Base-by-base conservation (phyloP, 2,113 vertebrate species). In the Strix aluco region DNA sequence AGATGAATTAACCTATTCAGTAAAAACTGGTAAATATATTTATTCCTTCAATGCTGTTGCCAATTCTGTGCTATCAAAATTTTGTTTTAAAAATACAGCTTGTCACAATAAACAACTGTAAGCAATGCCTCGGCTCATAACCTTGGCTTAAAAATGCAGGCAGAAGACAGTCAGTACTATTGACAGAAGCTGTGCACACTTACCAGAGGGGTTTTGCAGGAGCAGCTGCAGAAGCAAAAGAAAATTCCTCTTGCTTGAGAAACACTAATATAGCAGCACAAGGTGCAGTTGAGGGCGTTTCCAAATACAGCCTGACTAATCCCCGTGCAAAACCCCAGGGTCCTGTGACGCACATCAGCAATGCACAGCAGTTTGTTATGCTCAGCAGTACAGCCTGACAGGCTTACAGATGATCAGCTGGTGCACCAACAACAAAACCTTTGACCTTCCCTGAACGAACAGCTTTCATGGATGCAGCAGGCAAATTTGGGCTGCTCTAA, bases 231-330 rank as follows among this genome's bases (percentile, higher is more conserved):
- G 88, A 81, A 97, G 97, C 87, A 70, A 98, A 99, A 98, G 98
- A 99, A 99, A 99, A 98, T 98, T 98, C 97, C 98, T 97, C 97
- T 94, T 96, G 98, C 97, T 95, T 97, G 98, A 95, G 94, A 86
- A 94, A 83, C 18, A 96, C 97, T 99, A 98, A 98, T 99, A 99
- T 99, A 99, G 98, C 93, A 91, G 97, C 92, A 65, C 86, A 95
- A 98, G 97, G 96, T 96, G 84, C 97, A 97, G 86, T 9, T 23
- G 96, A 98, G 98, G 98, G 98, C 86, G 97, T 97, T 78, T 72
- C 98, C 98, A 95, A 92, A 98, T 96, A 86, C 95, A 98, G 98
- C 95, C 96, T 94, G 96, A 96, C 97, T 98, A 97, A 97, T 97
- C 97, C 92, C 94, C 88, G 83, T 97, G 96, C 96, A 96, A 94